These are phyloP conservation scores for Leptodactylus fallax DNA, from an alignment of 2,797 vertebrate genomes.

Conservation along the genomic window DNA sequence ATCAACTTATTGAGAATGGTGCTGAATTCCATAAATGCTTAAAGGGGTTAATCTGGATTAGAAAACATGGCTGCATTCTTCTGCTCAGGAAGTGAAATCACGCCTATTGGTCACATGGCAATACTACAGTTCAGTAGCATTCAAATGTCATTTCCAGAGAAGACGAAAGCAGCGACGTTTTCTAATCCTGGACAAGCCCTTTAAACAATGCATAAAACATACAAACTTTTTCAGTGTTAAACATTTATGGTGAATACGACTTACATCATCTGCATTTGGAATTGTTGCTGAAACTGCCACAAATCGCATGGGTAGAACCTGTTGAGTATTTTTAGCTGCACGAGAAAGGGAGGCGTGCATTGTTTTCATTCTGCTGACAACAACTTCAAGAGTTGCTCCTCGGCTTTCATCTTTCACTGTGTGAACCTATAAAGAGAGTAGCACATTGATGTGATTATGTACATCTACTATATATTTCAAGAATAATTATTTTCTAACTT, in stretches of 20 bases:
- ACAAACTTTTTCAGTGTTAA: neutral
- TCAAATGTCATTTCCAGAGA: too few relatives aligned
- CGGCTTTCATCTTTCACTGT: conserved; percentile 92
- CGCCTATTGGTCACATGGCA: too few relatives aligned
- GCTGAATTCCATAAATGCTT: too few relatives aligned
- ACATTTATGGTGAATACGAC: conserved; percentile 52
- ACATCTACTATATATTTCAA: neutral
- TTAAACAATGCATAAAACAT: too few relatives aligned
- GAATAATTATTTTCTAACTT: neutral
- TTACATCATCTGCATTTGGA: conserved; percentile 93
- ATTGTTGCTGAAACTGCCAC: conserved; percentile 96
- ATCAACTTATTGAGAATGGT: too few relatives aligned
- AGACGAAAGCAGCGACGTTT: too few relatives aligned
- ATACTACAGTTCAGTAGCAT: too few relatives aligned
- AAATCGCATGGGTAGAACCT: conserved; percentile 84
- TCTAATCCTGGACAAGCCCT: too few relatives aligned
- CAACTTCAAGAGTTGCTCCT: conserved; percentile 95
- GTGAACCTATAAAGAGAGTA: conserved; percentile 81
- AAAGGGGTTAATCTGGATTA: too few relatives aligned
- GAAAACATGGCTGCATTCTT: too few relatives aligned
- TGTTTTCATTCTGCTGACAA: conserved; percentile 98
- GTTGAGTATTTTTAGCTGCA: conserved; percentile 70
- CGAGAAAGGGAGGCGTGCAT: conserved; percentile 79
- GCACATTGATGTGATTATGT: neutral
- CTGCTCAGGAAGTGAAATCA: too few relatives aligned